Evolutionary conservation across 2,888 invertebrate species (phyloP), one percentile per base, ranked within the genome.

Genomic region (Ichneumoninae sp.): DNA sequence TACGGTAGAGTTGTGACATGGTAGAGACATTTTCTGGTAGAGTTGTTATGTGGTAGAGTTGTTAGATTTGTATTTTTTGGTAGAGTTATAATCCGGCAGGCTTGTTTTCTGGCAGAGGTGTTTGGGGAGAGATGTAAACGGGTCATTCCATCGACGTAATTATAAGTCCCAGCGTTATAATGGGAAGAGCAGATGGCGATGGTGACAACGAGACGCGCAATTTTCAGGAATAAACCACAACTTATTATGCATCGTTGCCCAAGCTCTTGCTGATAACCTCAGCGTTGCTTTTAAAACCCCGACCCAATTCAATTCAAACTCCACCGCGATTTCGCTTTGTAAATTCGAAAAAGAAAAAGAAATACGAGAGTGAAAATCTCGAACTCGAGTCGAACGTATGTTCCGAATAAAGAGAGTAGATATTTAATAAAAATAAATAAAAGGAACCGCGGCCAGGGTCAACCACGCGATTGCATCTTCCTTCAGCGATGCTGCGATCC

Each of bases 391-490:
- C 1, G 50, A 50, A 69, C 7, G 30, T 33, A n/a, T 13, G 33
- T 10, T 16, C 1, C 50, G 52, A 76, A 54, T n/a, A 30, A 66
- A 33, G 8, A 52, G 33, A 70, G 30, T 50, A 10, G 44, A 57
- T 13, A 40, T 26, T 33, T 10, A 36, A 50, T n/a, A 40, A 3
- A 3, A 50, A 80, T 16, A 40, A 66, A 68, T 26, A 60, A 77
- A 68, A 68, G 47, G 22, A 69, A 40, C 40, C 47, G 69, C 33
- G 54, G 74, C 79, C 86, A 87, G 88, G 87, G 88, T 87, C 86
- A 87, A 84, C 71, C 82, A 82, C 70, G 79, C 71, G 79, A 47
- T 62, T 80, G 60, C 84, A 79, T 83, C 86, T 68, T 83, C 83
- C 19, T 74, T 54, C 26, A 36, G 19, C 3, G 76, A 66, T 75